Base-by-base conservation (phyloP, 2,113 vertebrate genomes). In the Cromileptes altivelis region DNA sequence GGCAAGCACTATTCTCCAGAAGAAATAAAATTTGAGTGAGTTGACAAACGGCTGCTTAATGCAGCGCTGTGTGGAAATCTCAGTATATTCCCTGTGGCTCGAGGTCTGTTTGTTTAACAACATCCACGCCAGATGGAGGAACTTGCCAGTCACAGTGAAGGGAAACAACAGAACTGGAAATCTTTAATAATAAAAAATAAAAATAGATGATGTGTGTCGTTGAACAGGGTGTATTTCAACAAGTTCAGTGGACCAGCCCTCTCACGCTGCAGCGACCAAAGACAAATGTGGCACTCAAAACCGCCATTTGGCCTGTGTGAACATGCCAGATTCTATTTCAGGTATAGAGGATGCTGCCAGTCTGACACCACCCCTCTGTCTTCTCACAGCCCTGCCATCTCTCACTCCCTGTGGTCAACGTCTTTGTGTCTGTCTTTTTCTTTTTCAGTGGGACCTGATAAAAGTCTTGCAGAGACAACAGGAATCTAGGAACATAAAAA, bases 61-160 rank as follows among this genome's bases (percentile, higher is more conserved):
- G 67, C 60, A 1, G 81, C 65, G 57, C 12, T 17, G 52, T 71
- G 79, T 72, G 53, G 63, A 65, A 86, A 75, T 79, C 55, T 79
- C 37, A 37, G 55, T 25, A 10, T 85, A 81, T 77, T 80, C 68
- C 79, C 76, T 17, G 55, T 9, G 58, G 76, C 86, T 70, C 27
- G n/a, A 86, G 37, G 62, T 62, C 64, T 78, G 77, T 85, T 85
- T 88, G 72, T 84, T 88, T 82, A 78, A 80, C 33, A 14, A 65
- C 74, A 69, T 87, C 75, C 68, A 60, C 17, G 52, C 75, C 90
- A 88, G 87, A 90, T 87, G 84, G 85, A 89, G 77, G 53, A 78
- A 85, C 23, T 73, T 79, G 30, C 25, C 70, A 77, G 58, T 56
- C 67, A 47, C 65, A 71, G 17, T 67, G 86, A 85, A 42, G 79